Evolutionary conservation across 2,888 invertebrate species (phyloP), one percentile per base, ranked within the genome.

Genomic region (Plagodis dolabraria): DNA sequence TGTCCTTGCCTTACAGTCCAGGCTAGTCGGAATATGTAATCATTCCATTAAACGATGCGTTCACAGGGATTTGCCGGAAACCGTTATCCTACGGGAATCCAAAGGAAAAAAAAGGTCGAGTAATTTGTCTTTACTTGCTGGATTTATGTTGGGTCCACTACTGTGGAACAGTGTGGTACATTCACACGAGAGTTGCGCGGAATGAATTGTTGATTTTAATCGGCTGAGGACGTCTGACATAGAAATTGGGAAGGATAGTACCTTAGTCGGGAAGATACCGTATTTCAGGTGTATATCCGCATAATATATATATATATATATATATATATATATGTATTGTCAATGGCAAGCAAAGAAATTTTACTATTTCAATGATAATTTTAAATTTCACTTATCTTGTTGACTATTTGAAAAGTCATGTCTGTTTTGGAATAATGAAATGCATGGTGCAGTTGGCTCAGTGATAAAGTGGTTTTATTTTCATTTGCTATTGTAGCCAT

Each of bases 51-150:
- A 86, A 85, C 76, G 79, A 74, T 75, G 73, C 75, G 80, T 77
- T 77, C 71, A 72, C 73, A 72, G 78, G 85, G 84, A 85, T 87
- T 86, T 83, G 76, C 75, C 69, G 71, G 79, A 78, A 76, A 79
- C 81, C 83, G 78, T 83, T 86, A 84, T 85, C 82, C 84, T 77
- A 69, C 68, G 80, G 81, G 80, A 82, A 77, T 83, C 80, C 76
- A 76, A 81, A 80, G 75, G 80, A 85, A 87, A 86, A 87, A 86
- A 87, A 87, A 87, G 87, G 88, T 86, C 77, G 77, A 80, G 86
- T 86, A 85, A 88, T 88, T 88, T 88, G 86, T 88, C 88, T 88
- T 86, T 87, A 86, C 87, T 86, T 80, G 75, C 77, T 79, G 84
- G 85, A 87, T 88, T 88, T 88, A 86, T 86, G 82, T 82, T 64